A percentile compares a stretch with the other conserved stretches of the same genome.
Conservation (phyloP, 2,888 invertebrate genomes). For the Poecilus cupreus region DNA sequence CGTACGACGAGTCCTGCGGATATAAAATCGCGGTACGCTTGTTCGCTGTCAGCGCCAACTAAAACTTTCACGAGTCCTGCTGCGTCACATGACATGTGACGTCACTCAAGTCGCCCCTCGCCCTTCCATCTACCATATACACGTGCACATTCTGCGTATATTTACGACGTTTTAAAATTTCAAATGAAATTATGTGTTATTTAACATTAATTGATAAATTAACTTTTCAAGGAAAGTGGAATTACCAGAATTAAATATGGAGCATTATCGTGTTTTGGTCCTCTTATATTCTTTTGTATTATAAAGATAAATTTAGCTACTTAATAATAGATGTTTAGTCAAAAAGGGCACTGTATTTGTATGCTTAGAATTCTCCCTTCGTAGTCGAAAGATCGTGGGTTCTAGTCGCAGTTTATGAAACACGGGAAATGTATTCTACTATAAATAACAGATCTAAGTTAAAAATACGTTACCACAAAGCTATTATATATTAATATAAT, state of each 20-base stretch:
- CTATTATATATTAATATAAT: too few species aligned
- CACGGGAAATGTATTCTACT: too few species aligned
- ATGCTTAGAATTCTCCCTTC: too few species aligned
- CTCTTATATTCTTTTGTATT: background rate
- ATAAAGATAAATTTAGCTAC: too few species aligned
- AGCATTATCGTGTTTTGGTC: background rate
- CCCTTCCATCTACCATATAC: too few species aligned
- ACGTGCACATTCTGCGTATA: background rate
- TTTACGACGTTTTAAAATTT: conserved; percentile 12
- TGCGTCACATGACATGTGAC: conserved; percentile 31
- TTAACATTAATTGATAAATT: background rate
- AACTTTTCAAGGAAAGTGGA: background rate
- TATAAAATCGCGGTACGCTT: background rate
- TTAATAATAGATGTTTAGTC: too few species aligned
- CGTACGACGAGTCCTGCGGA: background rate
- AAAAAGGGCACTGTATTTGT: too few species aligned
- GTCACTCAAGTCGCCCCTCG: background rate
- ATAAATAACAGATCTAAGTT: too few species aligned
- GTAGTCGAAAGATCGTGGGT: too few species aligned
- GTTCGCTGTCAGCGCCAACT: conserved; percentile 20
- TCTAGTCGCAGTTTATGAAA: too few species aligned
- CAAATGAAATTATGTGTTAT: conserved; percentile 29
- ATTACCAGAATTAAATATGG: background rate
- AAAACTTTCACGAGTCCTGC: conserved; percentile 14
- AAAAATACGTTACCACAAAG: too few species aligned